These are phyloP conservation scores for Sterna hirundo DNA, from an alignment of 2,113 vertebrate species.

Conservation along the genomic window DNA sequence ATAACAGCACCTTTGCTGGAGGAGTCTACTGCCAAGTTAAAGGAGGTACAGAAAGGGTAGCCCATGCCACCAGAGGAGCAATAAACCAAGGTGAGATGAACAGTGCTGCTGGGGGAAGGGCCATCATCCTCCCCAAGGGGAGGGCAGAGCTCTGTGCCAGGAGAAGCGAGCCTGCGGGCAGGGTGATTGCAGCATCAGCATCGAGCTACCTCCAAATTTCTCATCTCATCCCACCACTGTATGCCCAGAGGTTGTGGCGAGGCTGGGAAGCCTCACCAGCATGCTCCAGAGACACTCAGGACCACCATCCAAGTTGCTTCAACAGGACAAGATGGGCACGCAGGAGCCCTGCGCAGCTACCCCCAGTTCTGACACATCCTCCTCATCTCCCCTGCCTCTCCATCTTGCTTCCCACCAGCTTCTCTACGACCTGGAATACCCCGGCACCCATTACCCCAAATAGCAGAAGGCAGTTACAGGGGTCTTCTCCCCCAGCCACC, in stretches of 20 bases:
- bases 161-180: background rate
- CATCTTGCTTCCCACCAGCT: background rate
- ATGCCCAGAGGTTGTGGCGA: background rate
- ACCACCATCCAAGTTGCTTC: background rate
- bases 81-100: background rate
- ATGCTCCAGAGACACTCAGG: background rate
- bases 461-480: background rate
- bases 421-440: background rate
- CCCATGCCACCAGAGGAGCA: rapidly evolving
- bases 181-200: background rate
- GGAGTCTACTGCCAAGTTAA: background rate
- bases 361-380: background rate
- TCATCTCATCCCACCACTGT: background rate
- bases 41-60: background rate
- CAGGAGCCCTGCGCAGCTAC: rapidly evolving
- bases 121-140: rapidly evolving
- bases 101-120: background rate
- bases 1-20: background rate
- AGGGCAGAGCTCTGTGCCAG: rapidly evolving
- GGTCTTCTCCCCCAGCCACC: background rate
- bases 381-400: background rate
- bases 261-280: background rate
- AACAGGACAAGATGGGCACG: rapidly evolving
- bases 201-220: background rate
- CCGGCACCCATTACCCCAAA: background rate